A percentile compares a stretch with the other conserved stretches of the same genome.
Evolutionary conservation across 2,888 invertebrate genomes (phyloP).

Genomic region (Abscondita cerata): DNA sequence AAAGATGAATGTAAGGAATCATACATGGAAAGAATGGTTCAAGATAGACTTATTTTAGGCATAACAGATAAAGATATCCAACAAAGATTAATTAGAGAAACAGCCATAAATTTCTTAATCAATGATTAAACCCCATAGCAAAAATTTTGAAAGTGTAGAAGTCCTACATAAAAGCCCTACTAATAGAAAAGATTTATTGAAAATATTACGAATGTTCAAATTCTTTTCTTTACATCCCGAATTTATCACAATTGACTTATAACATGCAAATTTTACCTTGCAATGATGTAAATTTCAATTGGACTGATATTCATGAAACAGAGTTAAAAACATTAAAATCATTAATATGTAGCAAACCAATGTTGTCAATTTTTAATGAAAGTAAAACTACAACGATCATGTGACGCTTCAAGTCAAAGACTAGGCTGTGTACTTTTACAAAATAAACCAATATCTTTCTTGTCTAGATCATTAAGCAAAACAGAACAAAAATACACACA

Average conservation of each 20-base stretch:
- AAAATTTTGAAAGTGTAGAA: no score
- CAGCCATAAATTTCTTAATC: no score
- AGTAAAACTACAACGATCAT: no score
- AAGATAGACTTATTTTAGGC: no score
- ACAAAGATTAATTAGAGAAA: no score
- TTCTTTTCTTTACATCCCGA: slow-evolving; percentile 38
- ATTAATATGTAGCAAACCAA: background rate
- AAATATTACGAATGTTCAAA: no score
- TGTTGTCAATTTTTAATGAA: slow-evolving; percentile 35
- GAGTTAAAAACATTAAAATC: slow-evolving; percentile 11
- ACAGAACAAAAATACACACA: background rate
- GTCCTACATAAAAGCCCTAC: no score
- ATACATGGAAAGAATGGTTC: no score
- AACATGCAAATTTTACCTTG: slow-evolving; percentile 28
- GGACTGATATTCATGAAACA: slow-evolving; percentile 12
- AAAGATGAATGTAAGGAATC: no score
- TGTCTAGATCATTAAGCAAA: background rate
- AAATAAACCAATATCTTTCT: background rate
- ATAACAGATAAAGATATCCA: no score
- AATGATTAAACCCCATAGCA: no score
- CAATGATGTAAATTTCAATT: slow-evolving; percentile 26
- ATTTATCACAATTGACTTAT: slow-evolving; percentile 30
- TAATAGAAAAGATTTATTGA: no score
- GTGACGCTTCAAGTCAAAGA: slow-evolving; percentile 31
- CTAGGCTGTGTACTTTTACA: slow-evolving; percentile 35